Percentiles rank a stretch among this genome's conserved stretches.
Conservation (phyloP, 1,140 invertebrate species). For the Lepidurus arcticus region DNA sequence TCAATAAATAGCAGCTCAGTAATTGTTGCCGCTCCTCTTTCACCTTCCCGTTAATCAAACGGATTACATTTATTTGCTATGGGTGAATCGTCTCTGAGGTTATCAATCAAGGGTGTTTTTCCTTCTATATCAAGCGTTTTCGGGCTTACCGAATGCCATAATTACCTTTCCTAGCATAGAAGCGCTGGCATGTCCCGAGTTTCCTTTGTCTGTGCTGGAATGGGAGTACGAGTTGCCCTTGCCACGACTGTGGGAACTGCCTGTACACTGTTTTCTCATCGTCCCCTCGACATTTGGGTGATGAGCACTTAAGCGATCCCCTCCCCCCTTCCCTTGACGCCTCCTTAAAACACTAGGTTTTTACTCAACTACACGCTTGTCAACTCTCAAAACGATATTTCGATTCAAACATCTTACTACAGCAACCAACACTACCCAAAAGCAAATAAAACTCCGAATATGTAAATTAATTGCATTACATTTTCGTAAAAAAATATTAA, state of each 20-base stretch:
- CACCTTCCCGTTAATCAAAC: no score
- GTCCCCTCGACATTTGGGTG: neutral
- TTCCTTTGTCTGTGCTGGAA: constrained; percentile 17
- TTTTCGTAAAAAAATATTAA: no score
- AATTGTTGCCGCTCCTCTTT: no score
- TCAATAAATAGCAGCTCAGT: no score
- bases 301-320: neutral
- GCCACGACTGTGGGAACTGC: constrained; percentile 12
- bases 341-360: neutral
- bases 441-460: no score
- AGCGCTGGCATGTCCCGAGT: constrained; percentile 6
- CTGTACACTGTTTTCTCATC: neutral
- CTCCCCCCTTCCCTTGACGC: neutral
- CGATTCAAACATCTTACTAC: neutral
- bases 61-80: no score
- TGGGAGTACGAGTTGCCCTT: neutral
- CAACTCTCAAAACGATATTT: neutral
- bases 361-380: constrained; percentile 8
- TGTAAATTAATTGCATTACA: no score
- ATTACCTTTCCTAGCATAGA: neutral
- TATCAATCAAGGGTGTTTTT: no score
- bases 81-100: no score
- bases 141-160: no score
- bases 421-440: neutral
- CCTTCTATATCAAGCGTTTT: no score